Conservation (phyloP, 30 jellyfish, hydroid and myxozoan species). For the Cassiopea andromeda region DNA sequence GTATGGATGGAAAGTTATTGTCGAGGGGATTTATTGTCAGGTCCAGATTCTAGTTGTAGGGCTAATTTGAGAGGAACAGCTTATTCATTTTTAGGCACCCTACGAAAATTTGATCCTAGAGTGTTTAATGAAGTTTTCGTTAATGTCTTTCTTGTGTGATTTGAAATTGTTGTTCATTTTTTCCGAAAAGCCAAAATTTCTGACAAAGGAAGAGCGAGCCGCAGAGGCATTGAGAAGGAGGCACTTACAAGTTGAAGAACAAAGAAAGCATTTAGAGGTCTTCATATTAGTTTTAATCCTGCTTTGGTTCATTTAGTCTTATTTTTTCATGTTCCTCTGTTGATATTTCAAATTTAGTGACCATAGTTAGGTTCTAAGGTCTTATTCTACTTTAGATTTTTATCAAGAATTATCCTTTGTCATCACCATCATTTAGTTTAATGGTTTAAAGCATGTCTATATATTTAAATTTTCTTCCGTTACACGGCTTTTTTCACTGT, state of each 20-base stretch:
- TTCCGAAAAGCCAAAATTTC: slow-evolving; percentile 78
- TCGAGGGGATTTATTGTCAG: no score
- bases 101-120: neutral
- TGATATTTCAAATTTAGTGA: no score
- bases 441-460: no score
- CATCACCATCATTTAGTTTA: no score
- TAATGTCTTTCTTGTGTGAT: neutral
- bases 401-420: no score
- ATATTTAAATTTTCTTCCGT: no score
- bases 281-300: neutral
- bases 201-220: slow-evolving; percentile 96
- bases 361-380: no score
- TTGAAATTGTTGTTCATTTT: neutral
- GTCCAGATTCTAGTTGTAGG: no score
- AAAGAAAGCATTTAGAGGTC: slow-evolving; percentile 78
- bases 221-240: slow-evolving; percentile 94
- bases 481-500: no score
- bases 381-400: no score
- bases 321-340: neutral
- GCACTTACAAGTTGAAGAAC: slow-evolving; percentile 86
- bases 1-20: no score
- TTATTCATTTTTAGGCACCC: neutral
- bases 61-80: no score
- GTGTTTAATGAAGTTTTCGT: neutral
- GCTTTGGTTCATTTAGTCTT: neutral